These are phyloP conservation scores for Rhinella marina DNA, from an alignment of 2,797 vertebrate genomes.

Conservation along the genomic window DNA sequence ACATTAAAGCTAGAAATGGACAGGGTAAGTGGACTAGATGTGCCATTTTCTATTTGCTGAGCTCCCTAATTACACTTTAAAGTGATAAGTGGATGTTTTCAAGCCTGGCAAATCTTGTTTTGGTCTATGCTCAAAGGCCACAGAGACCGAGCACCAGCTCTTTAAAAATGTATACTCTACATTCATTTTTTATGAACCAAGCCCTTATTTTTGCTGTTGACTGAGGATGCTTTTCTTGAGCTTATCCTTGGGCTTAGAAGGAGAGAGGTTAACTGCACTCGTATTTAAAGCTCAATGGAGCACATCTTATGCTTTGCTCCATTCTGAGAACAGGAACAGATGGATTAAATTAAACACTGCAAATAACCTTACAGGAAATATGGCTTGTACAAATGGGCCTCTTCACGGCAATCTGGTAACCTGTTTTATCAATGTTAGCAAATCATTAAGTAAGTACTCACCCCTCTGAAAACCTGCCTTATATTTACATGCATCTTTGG, in stretches of 20 bases:
- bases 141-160: slow-evolving; percentile 15
- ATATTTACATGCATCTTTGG: neutral
- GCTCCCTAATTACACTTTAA: slow-evolving; percentile 45
- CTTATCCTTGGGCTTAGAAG: slow-evolving; percentile 30
- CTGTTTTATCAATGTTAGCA: slow-evolving; percentile 58
- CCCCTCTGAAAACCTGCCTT: neutral
- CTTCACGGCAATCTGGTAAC: slow-evolving; percentile 60
- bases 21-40: slow-evolving; percentile 51
- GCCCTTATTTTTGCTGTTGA: slow-evolving; percentile 40
- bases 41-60: slow-evolving; percentile 38
- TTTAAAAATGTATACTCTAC: slow-evolving; percentile 57
- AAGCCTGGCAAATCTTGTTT: slow-evolving; percentile 38
- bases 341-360: slow-evolving; percentile 46
- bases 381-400: slow-evolving; percentile 58
- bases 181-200: slow-evolving; percentile 55
- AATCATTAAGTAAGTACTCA: slow-evolving; percentile 34
- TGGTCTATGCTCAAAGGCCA: slow-evolving; percentile 45
- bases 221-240: slow-evolving; percentile 31
- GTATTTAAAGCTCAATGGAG: slow-evolving; percentile 53
- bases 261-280: slow-evolving; percentile 32
- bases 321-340: slow-evolving; percentile 46
- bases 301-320: slow-evolving; percentile 40
- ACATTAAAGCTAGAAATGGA: slow-evolving; percentile 51
- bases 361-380: slow-evolving; percentile 62
- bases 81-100: slow-evolving; percentile 47